phyloP scores from a whole-genome alignment of 2,888 invertebrate species.

The Oithona nana region DNA sequence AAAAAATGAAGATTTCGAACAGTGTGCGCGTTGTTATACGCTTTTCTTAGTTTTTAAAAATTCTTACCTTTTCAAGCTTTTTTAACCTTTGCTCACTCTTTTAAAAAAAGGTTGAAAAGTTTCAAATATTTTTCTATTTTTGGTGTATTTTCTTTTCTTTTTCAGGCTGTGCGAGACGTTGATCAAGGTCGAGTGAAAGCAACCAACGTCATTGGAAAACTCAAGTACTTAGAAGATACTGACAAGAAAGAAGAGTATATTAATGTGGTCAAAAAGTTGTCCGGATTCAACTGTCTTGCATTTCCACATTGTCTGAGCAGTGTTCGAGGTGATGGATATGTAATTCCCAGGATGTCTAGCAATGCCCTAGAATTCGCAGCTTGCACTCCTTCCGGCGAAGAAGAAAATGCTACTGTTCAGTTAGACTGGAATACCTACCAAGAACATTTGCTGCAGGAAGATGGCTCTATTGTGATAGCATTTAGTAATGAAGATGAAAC shows the following conservation, averaged over 20 bases:
- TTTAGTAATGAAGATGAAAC: neutral
- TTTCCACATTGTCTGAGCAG: slow-evolving; percentile 90
- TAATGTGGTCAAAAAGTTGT: slow-evolving; percentile 57
- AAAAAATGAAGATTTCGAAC: too few relatives aligned
- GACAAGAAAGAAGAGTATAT: slow-evolving; percentile 70
- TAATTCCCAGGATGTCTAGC: slow-evolving; percentile 49
- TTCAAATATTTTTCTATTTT: too few relatives aligned
- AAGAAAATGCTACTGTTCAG: slow-evolving; percentile 31
- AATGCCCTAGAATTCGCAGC: slow-evolving; percentile 52
- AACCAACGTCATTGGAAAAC: slow-evolving; percentile 76
- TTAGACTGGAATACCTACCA: neutral
- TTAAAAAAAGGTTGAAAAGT: too few relatives aligned
- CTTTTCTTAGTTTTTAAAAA: too few relatives aligned
- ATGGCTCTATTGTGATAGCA: neutral
- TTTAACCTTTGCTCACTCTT: too few relatives aligned
- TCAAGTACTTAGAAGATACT: slow-evolving; percentile 83
- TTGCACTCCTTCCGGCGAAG: slow-evolving; percentile 57
- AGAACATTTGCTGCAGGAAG: neutral
- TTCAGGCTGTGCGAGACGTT: slow-evolving; percentile 71
- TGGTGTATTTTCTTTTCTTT: too few relatives aligned
- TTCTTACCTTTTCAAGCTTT: too few relatives aligned
- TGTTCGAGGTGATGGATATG: slow-evolving; percentile 69
- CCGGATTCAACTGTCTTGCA: slow-evolving; percentile 79
- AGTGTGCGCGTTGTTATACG: too few relatives aligned
- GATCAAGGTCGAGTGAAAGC: slow-evolving; percentile 78